Conservation (phyloP, 1,140 invertebrate genomes). For the Drosophila pruinosa region DNA sequence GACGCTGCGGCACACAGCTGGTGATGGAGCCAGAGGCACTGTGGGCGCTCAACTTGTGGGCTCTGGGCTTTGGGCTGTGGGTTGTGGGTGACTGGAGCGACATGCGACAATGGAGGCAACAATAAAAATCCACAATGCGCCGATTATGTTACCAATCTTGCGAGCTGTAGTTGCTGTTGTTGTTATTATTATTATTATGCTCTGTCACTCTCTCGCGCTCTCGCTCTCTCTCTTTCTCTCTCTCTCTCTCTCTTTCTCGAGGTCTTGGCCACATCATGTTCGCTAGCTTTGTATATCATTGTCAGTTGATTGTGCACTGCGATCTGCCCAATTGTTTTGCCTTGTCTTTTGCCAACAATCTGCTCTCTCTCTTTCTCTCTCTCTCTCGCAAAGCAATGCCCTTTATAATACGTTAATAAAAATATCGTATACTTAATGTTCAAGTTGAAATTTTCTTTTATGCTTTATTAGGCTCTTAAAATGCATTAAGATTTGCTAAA, state of each 20-base stretch:
- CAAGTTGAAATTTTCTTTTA: too few relatives aligned
- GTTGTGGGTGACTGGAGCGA: conserved; percentile 54
- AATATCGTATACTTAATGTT: too few relatives aligned
- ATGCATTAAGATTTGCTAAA: too few relatives aligned
- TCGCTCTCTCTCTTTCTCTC: neutral
- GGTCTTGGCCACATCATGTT: conserved; percentile 32
- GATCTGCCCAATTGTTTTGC: conserved; percentile 20
- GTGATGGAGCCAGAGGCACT: neutral
- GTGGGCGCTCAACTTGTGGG: conserved; percentile 11
- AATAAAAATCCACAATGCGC: conserved; percentile 71
- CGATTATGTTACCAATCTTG: conserved; percentile 79
- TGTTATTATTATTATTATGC: conserved; percentile 46
- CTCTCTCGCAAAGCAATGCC: neutral
- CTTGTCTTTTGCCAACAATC: neutral
- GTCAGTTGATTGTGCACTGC: conserved; percentile 14
- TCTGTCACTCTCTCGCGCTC: neutral
- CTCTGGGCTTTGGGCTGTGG: conserved; percentile 10
- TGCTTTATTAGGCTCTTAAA: too few relatives aligned
- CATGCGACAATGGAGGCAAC: conserved; percentile 54
- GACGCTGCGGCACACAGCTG: conserved; percentile 1
- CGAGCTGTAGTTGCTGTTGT: conserved; percentile 46
- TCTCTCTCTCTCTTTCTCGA: neutral
- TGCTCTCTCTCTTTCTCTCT: neutral
- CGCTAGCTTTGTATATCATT: conserved; percentile 14
- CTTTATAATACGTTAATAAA: neutral